Conservation (phyloP, 2,888 invertebrate genomes). For the Megamerina dolium region DNA sequence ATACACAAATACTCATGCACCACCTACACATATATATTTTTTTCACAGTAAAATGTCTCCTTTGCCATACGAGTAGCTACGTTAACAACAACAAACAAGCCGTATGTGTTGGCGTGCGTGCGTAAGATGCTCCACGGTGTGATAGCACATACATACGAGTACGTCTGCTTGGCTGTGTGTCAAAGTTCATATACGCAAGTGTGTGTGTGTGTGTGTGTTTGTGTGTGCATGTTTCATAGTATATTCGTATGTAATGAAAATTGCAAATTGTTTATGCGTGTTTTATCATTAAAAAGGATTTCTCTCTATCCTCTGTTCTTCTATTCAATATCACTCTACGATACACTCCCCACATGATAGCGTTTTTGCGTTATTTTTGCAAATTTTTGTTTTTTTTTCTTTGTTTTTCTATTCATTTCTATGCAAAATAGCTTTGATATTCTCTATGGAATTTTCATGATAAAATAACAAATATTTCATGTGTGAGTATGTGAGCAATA, state of each 20-base stretch:
- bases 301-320: slow-evolving; percentile 5
- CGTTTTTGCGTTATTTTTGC: not conserved
- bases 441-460: slow-evolving; percentile 11
- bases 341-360: not conserved
- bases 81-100: too few species aligned
- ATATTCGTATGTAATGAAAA: too few species aligned
- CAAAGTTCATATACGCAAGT: slow-evolving; percentile 3
- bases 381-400: not conserved
- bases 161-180: slow-evolving; percentile 10
- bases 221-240: slow-evolving; percentile 1
- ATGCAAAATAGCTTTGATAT: slow-evolving; percentile 9
- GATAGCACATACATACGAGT: slow-evolving; percentile 6
- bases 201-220: slow-evolving; percentile 2
- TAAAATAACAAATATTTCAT: slow-evolving; percentile 5
- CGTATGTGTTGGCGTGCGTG: slow-evolving; percentile 14
- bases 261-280: slow-evolving; percentile 28
- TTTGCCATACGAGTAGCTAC: too few species aligned
- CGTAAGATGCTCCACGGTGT: too few species aligned
- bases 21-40: too few species aligned
- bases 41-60: too few species aligned
- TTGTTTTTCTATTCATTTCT: slow-evolving; percentile 8
- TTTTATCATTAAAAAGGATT: slow-evolving; percentile 28
- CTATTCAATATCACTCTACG: not conserved
- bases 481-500: not conserved
- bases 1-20: too few species aligned